phyloP scores from a whole-genome alignment of 2,113 vertebrate genomes.

The Tenebrosternarchus preto region DNA sequence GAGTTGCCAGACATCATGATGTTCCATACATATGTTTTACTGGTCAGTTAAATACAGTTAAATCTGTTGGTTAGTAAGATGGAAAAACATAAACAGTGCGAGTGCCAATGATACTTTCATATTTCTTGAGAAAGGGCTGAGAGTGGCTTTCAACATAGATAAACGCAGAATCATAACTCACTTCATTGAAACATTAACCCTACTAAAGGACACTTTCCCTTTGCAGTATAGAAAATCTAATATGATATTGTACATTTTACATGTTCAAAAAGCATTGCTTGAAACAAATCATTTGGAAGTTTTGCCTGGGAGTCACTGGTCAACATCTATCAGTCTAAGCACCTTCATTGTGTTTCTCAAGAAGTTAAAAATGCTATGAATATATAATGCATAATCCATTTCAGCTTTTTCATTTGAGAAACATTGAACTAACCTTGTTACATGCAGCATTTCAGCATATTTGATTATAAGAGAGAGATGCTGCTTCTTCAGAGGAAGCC shows the following conservation, averaged over 20 bases:
- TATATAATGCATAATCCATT: not conserved
- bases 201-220: too few species aligned
- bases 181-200: too few species aligned
- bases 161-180: too few species aligned
- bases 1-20: not conserved
- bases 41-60: not conserved
- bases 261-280: too few species aligned
- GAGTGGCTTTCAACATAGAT: too few species aligned
- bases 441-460: not conserved
- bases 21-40: not conserved
- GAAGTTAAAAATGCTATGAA: not conserved
- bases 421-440: not conserved
- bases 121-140: not conserved
- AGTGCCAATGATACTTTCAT: not conserved
- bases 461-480: not conserved
- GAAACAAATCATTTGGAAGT: too few species aligned
- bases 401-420: not conserved
- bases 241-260: too few species aligned
- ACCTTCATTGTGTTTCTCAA: too few species aligned
- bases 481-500: not conserved
- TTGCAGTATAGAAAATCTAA: too few species aligned
- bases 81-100: not conserved
- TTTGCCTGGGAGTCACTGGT: too few species aligned
- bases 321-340: too few species aligned
- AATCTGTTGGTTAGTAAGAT: not conserved